Base-by-base conservation (phyloP, 1,140 invertebrate genomes). In the Amphibalanus amphitrite region DNA sequence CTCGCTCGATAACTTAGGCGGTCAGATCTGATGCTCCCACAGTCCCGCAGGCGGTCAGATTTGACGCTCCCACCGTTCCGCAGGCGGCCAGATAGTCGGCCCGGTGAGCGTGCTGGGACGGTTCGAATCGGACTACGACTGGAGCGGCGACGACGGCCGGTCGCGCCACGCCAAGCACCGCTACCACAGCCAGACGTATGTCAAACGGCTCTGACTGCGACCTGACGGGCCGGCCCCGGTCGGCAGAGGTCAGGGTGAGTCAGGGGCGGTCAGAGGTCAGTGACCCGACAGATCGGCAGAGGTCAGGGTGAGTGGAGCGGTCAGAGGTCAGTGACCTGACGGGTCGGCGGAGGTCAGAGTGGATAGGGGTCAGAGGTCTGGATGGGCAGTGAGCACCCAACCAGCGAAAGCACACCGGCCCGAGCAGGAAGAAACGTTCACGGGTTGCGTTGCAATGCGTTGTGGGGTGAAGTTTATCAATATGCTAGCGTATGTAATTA, bases 161-260 rank as follows among this genome's bases (percentile, higher is more conserved):
- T 74, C 72, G 6, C 74, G 74, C 29, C 76, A 77, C 69, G 71
- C 73, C 64, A 70, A 76, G 29, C 78, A 79, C 26, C 72, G 76
- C 38, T 83, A 83, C 72, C 82, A 84, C 74, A 81, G 78, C 69
- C 82, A 84, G 75, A 78, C 77, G 38, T 83, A 83, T 77, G 79
- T 78, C 79, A 6, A 82, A 83, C 77, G 82, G 82, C 10, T 77
- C 78, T 15, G 78, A 78, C 70, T 84, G 82, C 80, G 82, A 84
- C 74, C 75, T 84, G 8, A 84, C 79, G 59, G 78, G 78, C 30
- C 73, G 77, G 47, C 75, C 75, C 3, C 77, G 82, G 33, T 77
- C 73, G 74, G 78, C 80, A 28, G 82, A 82, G 80, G 80, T 84
- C 70, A 76, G 82, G 76, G 82, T 83, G 72, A 78, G 80, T n/a